Evolutionary conservation across 2,113 vertebrate genomes (phyloP), one percentile per base, ranked within the genome.

Genomic region (Cyprinodon variegatus): DNA sequence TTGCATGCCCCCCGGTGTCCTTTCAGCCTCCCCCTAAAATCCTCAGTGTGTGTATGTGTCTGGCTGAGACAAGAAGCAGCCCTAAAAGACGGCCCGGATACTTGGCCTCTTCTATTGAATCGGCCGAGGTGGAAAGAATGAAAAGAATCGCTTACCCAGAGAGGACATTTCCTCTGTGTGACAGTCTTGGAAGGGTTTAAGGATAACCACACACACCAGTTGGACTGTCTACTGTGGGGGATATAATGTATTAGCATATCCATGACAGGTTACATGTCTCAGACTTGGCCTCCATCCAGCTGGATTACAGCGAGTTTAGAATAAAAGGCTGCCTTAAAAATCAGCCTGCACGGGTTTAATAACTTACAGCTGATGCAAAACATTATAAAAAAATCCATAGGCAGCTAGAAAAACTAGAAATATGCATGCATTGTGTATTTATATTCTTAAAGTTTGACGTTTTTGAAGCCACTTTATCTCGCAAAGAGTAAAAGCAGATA

Each of bases 301-400:
- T 68, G 79, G 77, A 80, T 85, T 82, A 81, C n/a, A 60, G 59
- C 81, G 46, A 45, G 65, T 29, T 81, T 82, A 61, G 14, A 61
- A 61, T 20, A 57, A 57, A 57, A 57, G 20, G 0, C 29, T 36
- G 11, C 60, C 22, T 37, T n/a, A 20, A 61, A 86, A 82, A 85
- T 78, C 76, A 72, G 73, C 76, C 74, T 80, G 82, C 74, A 75
- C n/a, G 11, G 41, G 76, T 83, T 80, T 77, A 83, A 84, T 84
- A 83, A 71, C 12, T 5, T 63, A 61, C 57, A 46, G 11, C 45
- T 36, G 41, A 20, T n/a, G 50, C 8, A 14, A 57, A 20, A 57
- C 5, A 20, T 50, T 3, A 17, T 53, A 20, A 6, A 20, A 53
- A 20, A 57, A n/a, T 20, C 20, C 8, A n/a, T n/a, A 8, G n/a